These are phyloP conservation scores for Capricornis sumatraensis DNA, from an alignment of 2,113 vertebrate species.

Conservation along the genomic window DNA sequence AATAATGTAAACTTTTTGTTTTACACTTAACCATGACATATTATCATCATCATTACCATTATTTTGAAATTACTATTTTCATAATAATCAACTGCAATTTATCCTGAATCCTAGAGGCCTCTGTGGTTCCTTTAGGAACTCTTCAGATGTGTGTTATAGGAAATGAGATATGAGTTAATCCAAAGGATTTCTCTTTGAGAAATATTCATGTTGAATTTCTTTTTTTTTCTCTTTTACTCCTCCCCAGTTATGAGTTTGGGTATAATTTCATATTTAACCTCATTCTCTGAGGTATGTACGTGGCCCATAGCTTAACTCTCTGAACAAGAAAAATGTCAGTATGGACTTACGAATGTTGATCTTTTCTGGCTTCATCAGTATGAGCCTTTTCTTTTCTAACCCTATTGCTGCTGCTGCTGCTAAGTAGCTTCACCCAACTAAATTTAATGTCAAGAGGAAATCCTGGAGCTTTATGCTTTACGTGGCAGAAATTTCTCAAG, in stretches of 20 bases:
- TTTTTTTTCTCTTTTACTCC: not conserved
- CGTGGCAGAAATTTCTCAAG: not conserved
- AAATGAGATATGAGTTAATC: not conserved
- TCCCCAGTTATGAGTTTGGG: not conserved
- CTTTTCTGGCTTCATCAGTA: not conserved
- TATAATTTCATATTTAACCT: not conserved
- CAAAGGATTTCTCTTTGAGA: not conserved
- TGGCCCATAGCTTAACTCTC: not conserved
- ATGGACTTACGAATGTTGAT: not conserved
- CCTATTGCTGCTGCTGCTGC: not conserved
- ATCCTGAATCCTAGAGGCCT: not conserved
- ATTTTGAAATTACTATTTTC: not conserved
- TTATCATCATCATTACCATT: not conserved
- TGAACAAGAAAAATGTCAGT: not conserved
- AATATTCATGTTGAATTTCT: not conserved
- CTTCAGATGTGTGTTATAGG: not conserved
- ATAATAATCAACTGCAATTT: not conserved
- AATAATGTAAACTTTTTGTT: not conserved
- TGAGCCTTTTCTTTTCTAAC: not conserved
- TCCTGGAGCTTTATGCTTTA: not conserved
- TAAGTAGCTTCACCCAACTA: not conserved
- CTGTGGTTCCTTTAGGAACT: not conserved
- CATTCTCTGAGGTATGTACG: not conserved
- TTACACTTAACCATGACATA: not conserved
- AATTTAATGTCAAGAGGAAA: not conserved